Base-by-base conservation (phyloP, 2,797 vertebrate species). In the Platalea minor region DNA sequence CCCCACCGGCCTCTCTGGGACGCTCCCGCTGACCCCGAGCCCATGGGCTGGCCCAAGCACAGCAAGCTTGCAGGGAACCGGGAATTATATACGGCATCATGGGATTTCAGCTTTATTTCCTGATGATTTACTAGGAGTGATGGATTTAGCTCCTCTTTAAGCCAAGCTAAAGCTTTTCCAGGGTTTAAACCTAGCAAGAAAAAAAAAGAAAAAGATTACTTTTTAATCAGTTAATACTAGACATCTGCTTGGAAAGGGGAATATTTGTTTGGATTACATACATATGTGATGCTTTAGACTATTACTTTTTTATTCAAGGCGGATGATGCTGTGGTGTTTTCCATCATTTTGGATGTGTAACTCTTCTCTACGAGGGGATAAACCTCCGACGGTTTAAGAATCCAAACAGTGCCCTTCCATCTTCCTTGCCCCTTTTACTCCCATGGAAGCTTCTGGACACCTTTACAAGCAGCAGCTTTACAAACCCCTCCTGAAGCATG, bases 121-220 rank as follows among this genome's bases (percentile, higher is more conserved):
- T 19, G 56, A 85, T 5, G 61, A 79, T 93, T 96, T 91, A 80
- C 72, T 45, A 56, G 60, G 46, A 86, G 46, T 54, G 61, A 93
- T 45, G 64, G 95, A 88, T 92, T 94, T 92, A 97, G 70, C 76
- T 91, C 79, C 54, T 68, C 91, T 95, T 79, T 92, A 95, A 72
- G 46, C 82, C 89, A 89, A 51, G 61, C 74, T 90, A 80, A 88
- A 95, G 91, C 91, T 95, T 96, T 94, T 84, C 88, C 84, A 65
- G 85, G 60, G 28, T 94, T 93, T 90, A 88, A 95, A 94, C 83
- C 85, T 82, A 76, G 59, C 90, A 79, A 93, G 89, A 85, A 93
- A 95, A 83, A 85, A 51, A 79, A 64, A 45, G 23, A 35, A n/a
- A 83, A 56, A 46, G 60, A 94, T 94, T 92, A 89, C 67, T 95